Percentiles rank a stretch among this genome's conserved stretches.
These are phyloP conservation scores for Peromyscus eremicus DNA, from an alignment of 2,797 vertebrate species.

Conservation along the genomic window DNA sequence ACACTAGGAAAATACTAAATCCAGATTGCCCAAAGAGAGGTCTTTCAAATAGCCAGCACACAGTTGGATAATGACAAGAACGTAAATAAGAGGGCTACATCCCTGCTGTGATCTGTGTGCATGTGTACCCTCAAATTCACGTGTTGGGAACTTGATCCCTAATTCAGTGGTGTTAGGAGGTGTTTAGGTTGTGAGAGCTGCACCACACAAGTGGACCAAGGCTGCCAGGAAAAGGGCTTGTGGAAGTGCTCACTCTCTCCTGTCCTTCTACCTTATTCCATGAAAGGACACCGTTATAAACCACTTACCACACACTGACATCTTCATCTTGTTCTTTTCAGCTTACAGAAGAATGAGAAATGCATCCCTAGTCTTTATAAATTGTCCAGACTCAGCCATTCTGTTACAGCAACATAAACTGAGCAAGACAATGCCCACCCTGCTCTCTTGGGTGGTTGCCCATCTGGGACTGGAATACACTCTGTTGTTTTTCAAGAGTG, in stretches of 20 bases:
- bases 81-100: neutral
- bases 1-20: neutral
- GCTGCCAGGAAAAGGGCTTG: neutral
- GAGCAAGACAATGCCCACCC: neutral
- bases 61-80: neutral
- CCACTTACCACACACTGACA: neutral
- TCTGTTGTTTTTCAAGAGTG: neutral
- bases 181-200: neutral
- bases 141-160: neutral
- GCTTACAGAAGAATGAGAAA: neutral
- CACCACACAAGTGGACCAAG: neutral
- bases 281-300: neutral
- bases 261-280: neutral
- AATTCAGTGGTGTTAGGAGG: neutral
- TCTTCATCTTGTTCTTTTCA: neutral
- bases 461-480: too few species aligned
- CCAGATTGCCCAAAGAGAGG: neutral
- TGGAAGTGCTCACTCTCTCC: neutral
- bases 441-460: neutral
- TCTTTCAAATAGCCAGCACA: neutral
- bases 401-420: neutral
- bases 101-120: neutral
- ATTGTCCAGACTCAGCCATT: neutral
- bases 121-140: neutral
- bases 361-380: neutral